Base-by-base conservation (phyloP, 2,113 vertebrate genomes). In the Hyaena hyaena region DNA sequence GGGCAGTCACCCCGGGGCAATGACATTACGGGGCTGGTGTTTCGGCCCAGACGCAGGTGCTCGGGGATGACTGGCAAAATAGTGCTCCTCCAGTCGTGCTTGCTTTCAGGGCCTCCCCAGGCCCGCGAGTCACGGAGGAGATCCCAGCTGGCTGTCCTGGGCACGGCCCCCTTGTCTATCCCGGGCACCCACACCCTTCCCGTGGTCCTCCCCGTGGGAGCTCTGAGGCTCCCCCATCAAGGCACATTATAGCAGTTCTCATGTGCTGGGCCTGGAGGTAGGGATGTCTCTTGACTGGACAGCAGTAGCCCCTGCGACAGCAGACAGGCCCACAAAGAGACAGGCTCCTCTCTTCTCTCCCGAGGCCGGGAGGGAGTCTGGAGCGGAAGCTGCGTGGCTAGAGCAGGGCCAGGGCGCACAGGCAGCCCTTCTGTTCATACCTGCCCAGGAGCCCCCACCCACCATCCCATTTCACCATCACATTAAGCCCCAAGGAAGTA, bases 241-340 rank as follows among this genome's bases (percentile, higher is more conserved):
- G 53, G 3, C 10, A 0, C 12, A 21, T 0, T 21, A 4, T 3
- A 0, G 24, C 16, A 11, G 31, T 21, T 33, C 65, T 35, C 43
- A 3, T 9, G 35, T 4, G 58, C 69, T 9, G 1, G 63, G 53
- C 21, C 79, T 21, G 77, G 65, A 48, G 1, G 7, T 0, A 8
- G 4, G 14, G 8, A 11, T 0, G 21, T 53, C 31, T 24, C 6
- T 3, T 0, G 45, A 21, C 1, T 17, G 58, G 65, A 2, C 6
- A 14, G 53, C 10, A 9, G 77, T n/a, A 21, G 31, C 24, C 6
- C 16, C 43, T 33, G 24, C 58, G 39, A 71, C 19, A 39, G 21
- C 10, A 53, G 76, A 24, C 2, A 9, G 6, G 0, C 58, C 24
- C 15, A 3, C 10, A 10, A 3, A 39, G 53, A 48, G 28, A 5